Evolutionary conservation across 1,140 invertebrate genomes (phyloP), one percentile per base, ranked within the genome.

Genomic region (Telenomus remus): DNA sequence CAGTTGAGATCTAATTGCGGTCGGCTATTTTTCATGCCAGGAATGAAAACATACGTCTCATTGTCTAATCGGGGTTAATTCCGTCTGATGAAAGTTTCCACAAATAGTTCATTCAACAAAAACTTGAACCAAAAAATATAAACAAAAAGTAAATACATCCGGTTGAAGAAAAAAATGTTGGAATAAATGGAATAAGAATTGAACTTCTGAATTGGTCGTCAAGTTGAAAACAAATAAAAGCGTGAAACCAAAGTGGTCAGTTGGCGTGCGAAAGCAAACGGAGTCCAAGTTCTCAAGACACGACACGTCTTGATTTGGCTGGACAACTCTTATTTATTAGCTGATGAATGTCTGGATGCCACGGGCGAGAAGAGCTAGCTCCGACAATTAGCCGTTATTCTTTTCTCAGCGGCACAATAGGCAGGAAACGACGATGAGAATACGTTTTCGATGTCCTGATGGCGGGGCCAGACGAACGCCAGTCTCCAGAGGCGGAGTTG

Each of bases 331-430:
- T 61, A 74, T 74, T 74, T 74, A 66, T 66, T 66, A 74, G 56
- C 51, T 63, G 56, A 46, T 61, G 50, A 74, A 74, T 50, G 55
- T 60, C 50, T 60, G 56, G 34, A 48, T 61, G 70, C 61, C 55
- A 46, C 34, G 16, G 55, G 70, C 61, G 56, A 74, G 65, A 74
- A 64, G 51, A 53, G 42, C 19, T n/a, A 53, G 42, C 19, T n/a
- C 64, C 48, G 63, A 74, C 63, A 74, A 74, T 74, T 74, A 74
- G 71, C 64, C 57, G 55, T 74, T 57, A 74, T 74, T 74, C 71
- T 74, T 74, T 68, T 57, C 56, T 44, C 35, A 63, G 63, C 39
- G 0, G 47, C 27, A 74, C 71, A 74, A 74, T 74, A 60, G 63
- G 34, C 63, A 68, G 71, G 63, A 74, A 74, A 74, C 71, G 51